phyloP scores from a whole-genome alignment of 2,797 vertebrate species.

The Diplodus sargus region DNA sequence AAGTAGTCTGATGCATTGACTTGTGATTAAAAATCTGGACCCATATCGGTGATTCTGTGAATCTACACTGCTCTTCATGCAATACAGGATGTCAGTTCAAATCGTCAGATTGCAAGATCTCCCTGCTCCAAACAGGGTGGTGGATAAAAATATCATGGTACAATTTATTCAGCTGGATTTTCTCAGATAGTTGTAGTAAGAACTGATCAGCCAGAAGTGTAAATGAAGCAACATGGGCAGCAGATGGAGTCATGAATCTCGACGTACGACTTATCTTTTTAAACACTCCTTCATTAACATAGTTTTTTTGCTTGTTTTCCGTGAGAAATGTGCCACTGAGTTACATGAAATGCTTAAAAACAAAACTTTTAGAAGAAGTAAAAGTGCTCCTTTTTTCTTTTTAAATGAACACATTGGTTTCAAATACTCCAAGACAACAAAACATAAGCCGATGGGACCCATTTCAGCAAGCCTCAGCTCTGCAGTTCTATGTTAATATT shows the following conservation, averaged over 20 bases:
- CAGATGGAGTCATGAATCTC: background rate
- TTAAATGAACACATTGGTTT: background rate
- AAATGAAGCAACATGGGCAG: background rate
- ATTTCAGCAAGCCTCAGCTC: background rate
- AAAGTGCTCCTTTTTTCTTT: background rate
- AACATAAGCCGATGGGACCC: background rate
- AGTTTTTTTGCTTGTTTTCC: background rate
- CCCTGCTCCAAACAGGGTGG: background rate
- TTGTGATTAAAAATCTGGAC: background rate
- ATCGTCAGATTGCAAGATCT: background rate
- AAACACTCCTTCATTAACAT: too few species aligned
- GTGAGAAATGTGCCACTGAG: background rate
- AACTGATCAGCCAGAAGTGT: background rate
- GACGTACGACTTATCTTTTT: background rate
- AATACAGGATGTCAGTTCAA: background rate
- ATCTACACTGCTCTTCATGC: background rate
- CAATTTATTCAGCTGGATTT: background rate
- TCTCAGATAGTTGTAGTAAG: background rate
- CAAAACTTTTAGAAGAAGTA: background rate
- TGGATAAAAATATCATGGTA: too few species aligned
- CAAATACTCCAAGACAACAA: background rate
- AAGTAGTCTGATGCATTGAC: background rate
- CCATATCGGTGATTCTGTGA: background rate
- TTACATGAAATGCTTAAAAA: background rate
- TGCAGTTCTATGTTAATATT: background rate